Evolutionary conservation across 2,888 invertebrate species (phyloP).

Genomic region (Ichneumoninae sp.): DNA sequence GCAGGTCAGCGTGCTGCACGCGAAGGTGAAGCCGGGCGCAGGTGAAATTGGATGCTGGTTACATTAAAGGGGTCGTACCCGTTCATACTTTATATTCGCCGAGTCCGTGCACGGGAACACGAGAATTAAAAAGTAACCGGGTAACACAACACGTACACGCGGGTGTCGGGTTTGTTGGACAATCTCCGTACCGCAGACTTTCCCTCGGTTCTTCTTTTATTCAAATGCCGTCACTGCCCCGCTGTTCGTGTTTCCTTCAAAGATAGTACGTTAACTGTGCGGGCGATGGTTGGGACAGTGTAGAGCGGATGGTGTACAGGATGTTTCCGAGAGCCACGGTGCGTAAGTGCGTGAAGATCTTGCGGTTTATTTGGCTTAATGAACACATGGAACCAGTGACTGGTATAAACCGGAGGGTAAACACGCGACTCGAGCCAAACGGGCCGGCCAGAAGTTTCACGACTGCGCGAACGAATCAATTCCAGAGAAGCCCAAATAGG

Average conservation of each 20-base stretch:
- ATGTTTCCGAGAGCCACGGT: slow-evolving; percentile 17
- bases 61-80: slow-evolving; percentile 61
- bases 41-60: slow-evolving; percentile 66
- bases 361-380: slow-evolving; percentile 21
- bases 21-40: slow-evolving; percentile 55
- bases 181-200: slow-evolving; percentile 44
- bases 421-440: slow-evolving; percentile 8
- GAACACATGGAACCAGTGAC: slow-evolving; percentile 15
- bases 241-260: slow-evolving; percentile 8
- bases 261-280: neutral
- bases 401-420: slow-evolving; percentile 13
- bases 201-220: slow-evolving; percentile 40
- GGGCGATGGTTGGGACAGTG: neutral
- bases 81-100: slow-evolving; percentile 37
- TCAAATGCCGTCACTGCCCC: slow-evolving; percentile 3
- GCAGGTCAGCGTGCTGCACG: slow-evolving; percentile 63
- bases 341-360: slow-evolving; percentile 15
- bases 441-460: neutral
- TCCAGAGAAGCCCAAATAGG: slow-evolving; percentile 34
- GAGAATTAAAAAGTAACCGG: slow-evolving; percentile 10
- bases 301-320: neutral
- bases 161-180: slow-evolving; percentile 56
- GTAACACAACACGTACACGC: slow-evolving; percentile 45
- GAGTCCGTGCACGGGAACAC: slow-evolving; percentile 4
- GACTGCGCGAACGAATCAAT: slow-evolving; percentile 39